phyloP scores from a whole-genome alignment of 2,797 vertebrate species.

The Rousettus madagascariensis region DNA sequence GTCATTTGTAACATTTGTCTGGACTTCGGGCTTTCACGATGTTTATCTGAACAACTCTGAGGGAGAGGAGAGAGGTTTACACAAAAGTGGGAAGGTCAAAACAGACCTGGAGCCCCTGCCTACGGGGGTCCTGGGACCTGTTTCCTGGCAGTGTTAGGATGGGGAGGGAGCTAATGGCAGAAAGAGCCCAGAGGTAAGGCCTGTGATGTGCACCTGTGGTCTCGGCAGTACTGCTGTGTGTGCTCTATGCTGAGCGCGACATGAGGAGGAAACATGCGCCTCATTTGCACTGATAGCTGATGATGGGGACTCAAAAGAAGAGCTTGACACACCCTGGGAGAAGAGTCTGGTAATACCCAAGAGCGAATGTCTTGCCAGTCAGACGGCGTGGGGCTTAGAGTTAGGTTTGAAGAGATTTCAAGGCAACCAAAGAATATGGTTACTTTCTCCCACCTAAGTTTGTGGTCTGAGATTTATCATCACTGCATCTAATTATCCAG shows the following conservation, averaged over 20 bases:
- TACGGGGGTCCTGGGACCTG: not conserved
- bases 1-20: not conserved
- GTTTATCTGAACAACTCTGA: not conserved
- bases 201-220: no score
- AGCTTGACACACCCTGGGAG: not conserved
- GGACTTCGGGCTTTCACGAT: not conserved
- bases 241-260: not conserved
- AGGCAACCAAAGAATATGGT: not conserved
- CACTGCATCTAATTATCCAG: not conserved
- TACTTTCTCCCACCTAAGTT: not conserved
- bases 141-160: no score
- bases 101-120: not conserved
- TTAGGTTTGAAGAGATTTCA: not conserved
- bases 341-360: not conserved
- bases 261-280: not conserved
- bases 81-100: not conserved
- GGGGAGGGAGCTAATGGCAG: not conserved
- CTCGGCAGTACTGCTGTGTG: not conserved
- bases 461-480: conserved; percentile 5
- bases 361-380: not conserved
- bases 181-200: not conserved
- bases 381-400: not conserved
- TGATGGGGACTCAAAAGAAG: not conserved
- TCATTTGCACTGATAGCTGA: not conserved
- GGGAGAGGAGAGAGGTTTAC: not conserved